Percentiles rank a stretch among this genome's conserved stretches.
Conservation (phyloP, 2,113 vertebrate genomes). For the Microcebus jonahi region DNA sequence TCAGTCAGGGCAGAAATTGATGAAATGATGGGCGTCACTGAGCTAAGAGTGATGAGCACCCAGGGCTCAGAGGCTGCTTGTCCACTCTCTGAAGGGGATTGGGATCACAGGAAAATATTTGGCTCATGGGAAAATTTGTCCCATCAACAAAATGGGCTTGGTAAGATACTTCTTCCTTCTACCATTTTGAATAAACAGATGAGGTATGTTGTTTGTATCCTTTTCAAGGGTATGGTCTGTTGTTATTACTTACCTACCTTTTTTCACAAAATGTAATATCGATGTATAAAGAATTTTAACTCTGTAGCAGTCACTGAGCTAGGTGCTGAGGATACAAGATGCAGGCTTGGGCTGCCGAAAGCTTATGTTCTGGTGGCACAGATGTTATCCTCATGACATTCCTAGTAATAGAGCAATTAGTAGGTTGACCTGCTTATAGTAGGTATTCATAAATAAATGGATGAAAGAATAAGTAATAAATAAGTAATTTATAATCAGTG, state of each 20-base stretch:
- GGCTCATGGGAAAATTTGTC: neutral
- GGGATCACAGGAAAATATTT: neutral
- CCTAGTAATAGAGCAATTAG: neutral
- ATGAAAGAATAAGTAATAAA: neutral
- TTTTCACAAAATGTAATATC: neutral
- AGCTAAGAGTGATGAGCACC: neutral
- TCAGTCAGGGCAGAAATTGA: neutral
- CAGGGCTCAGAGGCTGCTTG: neutral
- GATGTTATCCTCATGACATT: neutral
- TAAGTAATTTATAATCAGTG: neutral
- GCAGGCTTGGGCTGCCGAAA: neutral
- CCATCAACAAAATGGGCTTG: neutral
- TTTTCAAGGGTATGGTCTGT: neutral
- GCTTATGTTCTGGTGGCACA: neutral
- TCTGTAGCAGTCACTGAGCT: neutral
- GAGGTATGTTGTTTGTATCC: neutral
- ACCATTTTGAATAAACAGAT: neutral
- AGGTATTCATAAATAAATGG: neutral
- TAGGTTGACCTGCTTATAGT: neutral
- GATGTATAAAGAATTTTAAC: neutral
- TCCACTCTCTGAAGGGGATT: neutral
- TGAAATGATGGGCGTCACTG: neutral
- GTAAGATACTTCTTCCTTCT: neutral
- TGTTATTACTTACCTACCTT: neutral
- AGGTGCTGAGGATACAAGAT: neutral